These are phyloP conservation scores for Poecilia wingei DNA, from an alignment of 2,797 vertebrate species.

Conservation along the genomic window DNA sequence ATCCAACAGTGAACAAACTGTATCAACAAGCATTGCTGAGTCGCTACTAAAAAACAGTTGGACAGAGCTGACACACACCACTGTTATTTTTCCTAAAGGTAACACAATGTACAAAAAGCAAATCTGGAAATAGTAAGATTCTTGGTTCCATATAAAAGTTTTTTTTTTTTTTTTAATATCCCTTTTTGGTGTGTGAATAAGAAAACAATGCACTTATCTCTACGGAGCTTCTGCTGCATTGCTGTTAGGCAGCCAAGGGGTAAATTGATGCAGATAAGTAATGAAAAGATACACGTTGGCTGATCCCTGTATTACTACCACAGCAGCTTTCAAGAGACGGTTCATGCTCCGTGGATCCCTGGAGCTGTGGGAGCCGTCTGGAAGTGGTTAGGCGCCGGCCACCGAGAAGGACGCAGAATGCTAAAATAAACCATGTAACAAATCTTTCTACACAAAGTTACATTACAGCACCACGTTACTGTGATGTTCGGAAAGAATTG, in stretches of 20 bases:
- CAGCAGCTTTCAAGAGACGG: conserved; percentile 69
- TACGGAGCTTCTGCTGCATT: conserved; percentile 76
- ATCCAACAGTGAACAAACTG: conserved; percentile 68
- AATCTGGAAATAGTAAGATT: conserved; percentile 83
- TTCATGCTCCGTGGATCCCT: conserved; percentile 60
- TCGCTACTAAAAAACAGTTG: conserved; percentile 77
- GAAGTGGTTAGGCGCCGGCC: conserved; percentile 63
- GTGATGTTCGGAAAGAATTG: conserved; percentile 62
- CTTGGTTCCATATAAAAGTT: conserved; percentile 80
- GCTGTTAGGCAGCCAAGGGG: conserved; percentile 77
- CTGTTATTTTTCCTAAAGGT: conserved; percentile 79
- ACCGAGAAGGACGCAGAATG: conserved; percentile 52
- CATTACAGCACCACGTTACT: conserved; percentile 75
- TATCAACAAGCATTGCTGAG: conserved; percentile 71
- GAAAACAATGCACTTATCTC: conserved; percentile 85
- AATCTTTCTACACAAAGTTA: conserved; percentile 73
- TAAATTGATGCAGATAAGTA: conserved; percentile 75
- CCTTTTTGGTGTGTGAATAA: conserved; percentile 72
- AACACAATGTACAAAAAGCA: conserved; percentile 87
- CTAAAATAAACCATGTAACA: conserved; percentile 63
- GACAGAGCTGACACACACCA: conserved; percentile 78
- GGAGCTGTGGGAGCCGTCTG: conserved; percentile 53
- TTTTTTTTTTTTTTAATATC: conserved; percentile 17
- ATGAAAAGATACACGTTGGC: conserved; percentile 72
- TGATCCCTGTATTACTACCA: conserved; percentile 69